A percentile compares a stretch with the other conserved stretches of the same genome.
Conservation (phyloP, 2,797 vertebrate species). For the Ispidina lecontei region DNA sequence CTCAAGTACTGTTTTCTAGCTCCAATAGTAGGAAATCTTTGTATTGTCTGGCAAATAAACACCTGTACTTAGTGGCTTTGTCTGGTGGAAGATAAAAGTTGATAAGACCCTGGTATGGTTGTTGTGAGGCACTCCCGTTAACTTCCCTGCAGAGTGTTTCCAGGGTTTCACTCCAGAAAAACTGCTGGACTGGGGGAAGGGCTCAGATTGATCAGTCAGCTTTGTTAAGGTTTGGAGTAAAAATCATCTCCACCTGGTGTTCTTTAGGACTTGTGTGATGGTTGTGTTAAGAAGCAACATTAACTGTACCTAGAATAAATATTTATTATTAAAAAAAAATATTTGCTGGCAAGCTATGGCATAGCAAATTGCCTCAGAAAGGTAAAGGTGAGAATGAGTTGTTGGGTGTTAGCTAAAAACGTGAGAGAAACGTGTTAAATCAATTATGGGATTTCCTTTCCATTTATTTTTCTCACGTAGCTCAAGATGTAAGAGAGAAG, state of each 20-base stretch:
- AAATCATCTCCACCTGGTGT: background rate
- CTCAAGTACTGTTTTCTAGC: background rate
- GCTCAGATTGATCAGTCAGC: background rate
- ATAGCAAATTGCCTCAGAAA: background rate
- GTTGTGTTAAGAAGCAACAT: background rate
- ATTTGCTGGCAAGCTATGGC: background rate
- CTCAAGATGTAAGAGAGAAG: rapidly evolving
- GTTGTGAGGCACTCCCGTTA: background rate
- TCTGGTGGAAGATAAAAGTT: background rate
- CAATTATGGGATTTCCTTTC: background rate
- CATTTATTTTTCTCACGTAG: rapidly evolving
- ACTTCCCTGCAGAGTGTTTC: background rate
- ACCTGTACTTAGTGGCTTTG: slow-evolving; percentile 27
- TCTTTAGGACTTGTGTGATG: background rate
- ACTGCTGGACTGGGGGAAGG: background rate
- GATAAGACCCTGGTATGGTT: background rate
- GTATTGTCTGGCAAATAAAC: background rate
- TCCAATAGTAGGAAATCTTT: background rate
- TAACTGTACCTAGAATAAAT: no score
- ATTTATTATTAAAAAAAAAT: no score
- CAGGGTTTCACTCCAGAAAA: background rate
- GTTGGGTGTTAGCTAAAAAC: background rate
- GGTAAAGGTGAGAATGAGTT: background rate
- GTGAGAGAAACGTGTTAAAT: background rate
- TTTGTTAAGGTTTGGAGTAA: rapidly evolving